Base-by-base conservation (phyloP, 23 tunicate species). In the Aplidium turbinatum region DNA sequence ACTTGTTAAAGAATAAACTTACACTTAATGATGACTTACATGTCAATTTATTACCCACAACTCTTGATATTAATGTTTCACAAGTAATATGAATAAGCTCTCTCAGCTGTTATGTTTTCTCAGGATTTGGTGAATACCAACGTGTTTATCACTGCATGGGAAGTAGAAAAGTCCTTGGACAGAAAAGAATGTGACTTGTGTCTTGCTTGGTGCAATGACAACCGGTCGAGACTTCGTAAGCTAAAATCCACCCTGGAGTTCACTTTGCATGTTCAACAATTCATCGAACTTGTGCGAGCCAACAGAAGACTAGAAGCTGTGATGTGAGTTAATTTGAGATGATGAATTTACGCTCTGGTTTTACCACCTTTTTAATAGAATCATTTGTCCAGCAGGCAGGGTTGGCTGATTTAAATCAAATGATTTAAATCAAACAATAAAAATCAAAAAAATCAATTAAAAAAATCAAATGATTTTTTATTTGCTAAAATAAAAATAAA, bases 41-140 rank as follows among this genome's bases (percentile, higher is more conserved):
- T n/a, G n/a, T n/a, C n/a, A n/a, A n/a, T n/a, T n/a, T n/a, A n/a
- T n/a, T n/a, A n/a, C n/a, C n/a, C n/a, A n/a, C n/a, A n/a, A n/a
- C n/a, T n/a, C n/a, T n/a, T n/a, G n/a, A n/a, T n/a, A n/a, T n/a
- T n/a, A n/a, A n/a, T n/a, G n/a, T n/a, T n/a, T n/a, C n/a, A n/a
- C n/a, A n/a, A n/a, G n/a, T n/a, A n/a, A n/a, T n/a, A n/a, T n/a
- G n/a, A n/a, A n/a, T n/a, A n/a, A n/a, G n/a, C n/a, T n/a, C n/a
- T n/a, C n/a, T n/a, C n/a, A n/a, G n/a, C n/a, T n/a, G n/a, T n/a
- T n/a, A n/a, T n/a, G n/a, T n/a, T n/a, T n/a, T n/a, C n/a, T 16
- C 47, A 91, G 97, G 97, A 91, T 35, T 65, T 91, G 46, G 97
- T 91, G 28, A 91, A 91, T 68, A 84, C 89, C 1, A 92, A 91